Percentiles rank a stretch among this genome's conserved stretches.
Conservation (phyloP, 2,797 vertebrate genomes). For the Peromyscus eremicus region DNA sequence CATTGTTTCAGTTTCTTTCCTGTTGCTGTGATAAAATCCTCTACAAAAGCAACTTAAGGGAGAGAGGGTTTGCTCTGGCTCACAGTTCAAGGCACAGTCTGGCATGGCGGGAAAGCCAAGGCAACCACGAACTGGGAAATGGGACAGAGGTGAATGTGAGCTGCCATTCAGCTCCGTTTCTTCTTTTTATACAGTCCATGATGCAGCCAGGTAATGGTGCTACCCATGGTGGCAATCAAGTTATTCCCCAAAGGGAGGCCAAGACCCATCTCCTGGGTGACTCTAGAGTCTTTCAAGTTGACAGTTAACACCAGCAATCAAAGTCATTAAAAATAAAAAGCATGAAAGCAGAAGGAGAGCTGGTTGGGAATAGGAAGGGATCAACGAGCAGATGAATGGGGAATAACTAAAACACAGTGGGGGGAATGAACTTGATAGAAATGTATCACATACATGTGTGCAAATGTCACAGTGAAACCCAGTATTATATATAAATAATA, state of each 20-base stretch:
- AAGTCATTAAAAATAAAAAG: background rate
- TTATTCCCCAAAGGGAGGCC: background rate
- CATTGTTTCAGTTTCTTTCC: background rate
- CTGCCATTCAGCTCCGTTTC: background rate
- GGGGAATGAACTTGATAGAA: background rate
- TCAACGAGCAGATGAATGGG: accelerated
- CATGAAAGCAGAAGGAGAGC: background rate
- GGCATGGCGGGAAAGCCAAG: background rate
- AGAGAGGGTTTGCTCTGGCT: background rate
- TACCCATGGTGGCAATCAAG: background rate
- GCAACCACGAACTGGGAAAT: background rate
- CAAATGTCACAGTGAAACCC: background rate
- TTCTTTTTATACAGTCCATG: background rate
- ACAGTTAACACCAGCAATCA: background rate
- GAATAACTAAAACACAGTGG: background rate
- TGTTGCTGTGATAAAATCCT: background rate
- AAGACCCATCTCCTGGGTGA: background rate
- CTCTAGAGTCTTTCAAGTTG: background rate
- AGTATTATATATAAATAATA: background rate
- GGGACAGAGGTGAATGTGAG: background rate
- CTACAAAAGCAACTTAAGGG: background rate
- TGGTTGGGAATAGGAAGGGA: background rate
- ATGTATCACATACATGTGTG: background rate
- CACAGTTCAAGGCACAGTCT: background rate
- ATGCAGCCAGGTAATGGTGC: background rate